phyloP scores from a whole-genome alignment of 2,888 invertebrate species.

The Chouioia cunea region DNA sequence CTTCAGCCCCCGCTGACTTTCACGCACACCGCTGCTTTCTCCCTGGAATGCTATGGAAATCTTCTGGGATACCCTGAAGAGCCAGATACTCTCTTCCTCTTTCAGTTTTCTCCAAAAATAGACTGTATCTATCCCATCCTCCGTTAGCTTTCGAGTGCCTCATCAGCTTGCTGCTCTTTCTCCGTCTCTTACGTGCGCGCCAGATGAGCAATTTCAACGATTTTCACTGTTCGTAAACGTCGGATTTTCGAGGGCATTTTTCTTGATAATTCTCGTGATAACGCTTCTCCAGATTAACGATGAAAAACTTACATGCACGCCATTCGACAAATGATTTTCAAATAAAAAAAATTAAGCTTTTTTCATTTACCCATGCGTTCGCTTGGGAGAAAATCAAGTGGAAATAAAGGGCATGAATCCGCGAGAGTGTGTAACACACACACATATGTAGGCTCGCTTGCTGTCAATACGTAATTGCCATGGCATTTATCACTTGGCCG shows the following conservation, averaged over 20 bases:
- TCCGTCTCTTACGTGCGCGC: neutral
- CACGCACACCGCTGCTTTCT: constrained; percentile 15
- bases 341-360: neutral
- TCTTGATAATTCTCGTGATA: too few relatives aligned
- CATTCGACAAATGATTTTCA: neutral
- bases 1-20: constrained; percentile 34
- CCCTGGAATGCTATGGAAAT: constrained; percentile 19
- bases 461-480: constrained; percentile 59
- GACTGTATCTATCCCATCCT: neutral
- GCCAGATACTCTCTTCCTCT: neutral
- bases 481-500: constrained; percentile 55
- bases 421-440: too few relatives aligned
- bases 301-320: constrained; percentile 18
- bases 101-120: constrained; percentile 37
- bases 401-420: constrained; percentile 4
- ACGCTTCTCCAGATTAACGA: too few relatives aligned
- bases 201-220: too few relatives aligned
- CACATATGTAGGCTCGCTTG: neutral
- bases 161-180: neutral
- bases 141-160: constrained; percentile 36
- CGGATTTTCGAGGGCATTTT: too few relatives aligned
- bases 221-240: too few relatives aligned
- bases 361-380: too few relatives aligned
- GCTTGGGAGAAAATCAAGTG: constrained; percentile 11
- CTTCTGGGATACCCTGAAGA: constrained; percentile 17